phyloP scores from a whole-genome alignment of 2,113 vertebrate species.

The Chaenogobius annularis region DNA sequence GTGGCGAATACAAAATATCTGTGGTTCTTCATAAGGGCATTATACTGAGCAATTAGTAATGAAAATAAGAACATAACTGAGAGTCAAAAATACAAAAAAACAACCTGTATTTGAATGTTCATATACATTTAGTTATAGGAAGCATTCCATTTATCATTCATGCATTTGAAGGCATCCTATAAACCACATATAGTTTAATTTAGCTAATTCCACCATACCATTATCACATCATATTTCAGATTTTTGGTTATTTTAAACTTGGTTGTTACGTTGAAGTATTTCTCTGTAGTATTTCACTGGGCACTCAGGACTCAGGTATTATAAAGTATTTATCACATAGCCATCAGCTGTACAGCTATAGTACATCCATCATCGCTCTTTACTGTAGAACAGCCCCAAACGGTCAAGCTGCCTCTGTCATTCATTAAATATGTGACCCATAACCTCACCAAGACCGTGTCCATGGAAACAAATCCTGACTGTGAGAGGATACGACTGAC shows the following conservation, averaged over 20 bases:
- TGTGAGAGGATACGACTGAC: neutral
- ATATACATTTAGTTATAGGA: neutral
- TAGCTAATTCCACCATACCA: neutral
- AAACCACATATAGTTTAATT: neutral
- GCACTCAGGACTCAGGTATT: neutral
- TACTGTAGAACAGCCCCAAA: slow-evolving; percentile 21
- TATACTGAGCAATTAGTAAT: no score
- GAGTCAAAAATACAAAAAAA: no score
- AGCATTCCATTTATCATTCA: neutral
- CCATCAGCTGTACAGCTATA: slow-evolving; percentile 16
- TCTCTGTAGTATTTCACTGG: no score
- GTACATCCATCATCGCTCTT: slow-evolving; percentile 25
- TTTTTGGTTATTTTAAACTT: no score
- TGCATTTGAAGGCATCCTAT: no score
- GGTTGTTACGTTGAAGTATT: no score
- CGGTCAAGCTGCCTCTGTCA: slow-evolving; percentile 15
- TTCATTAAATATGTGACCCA: slow-evolving; percentile 40
- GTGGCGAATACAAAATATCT: neutral
- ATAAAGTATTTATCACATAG: slow-evolving; percentile 4
- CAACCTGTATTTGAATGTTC: neutral
- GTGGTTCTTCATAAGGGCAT: neutral
- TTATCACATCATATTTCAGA: neutral
- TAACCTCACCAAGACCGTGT: slow-evolving; percentile 24
- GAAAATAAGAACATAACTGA: no score
- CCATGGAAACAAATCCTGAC: neutral